Evolutionary conservation across 2,797 vertebrate genomes (phyloP).

Genomic region (Paratrypauchen microcephalus): DNA sequence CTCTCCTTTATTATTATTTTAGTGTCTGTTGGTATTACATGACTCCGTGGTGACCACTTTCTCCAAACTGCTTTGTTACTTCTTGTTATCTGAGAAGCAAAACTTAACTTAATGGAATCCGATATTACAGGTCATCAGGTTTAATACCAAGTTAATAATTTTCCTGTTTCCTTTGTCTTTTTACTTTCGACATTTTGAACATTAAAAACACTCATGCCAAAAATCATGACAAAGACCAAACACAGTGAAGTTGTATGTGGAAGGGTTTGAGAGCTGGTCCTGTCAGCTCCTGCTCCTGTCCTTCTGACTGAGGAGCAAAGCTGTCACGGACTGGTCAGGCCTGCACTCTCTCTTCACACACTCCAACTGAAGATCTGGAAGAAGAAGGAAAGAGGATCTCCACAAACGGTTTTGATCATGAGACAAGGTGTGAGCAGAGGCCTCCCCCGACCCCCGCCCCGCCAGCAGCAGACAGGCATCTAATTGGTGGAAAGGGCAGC

Average conservation of each 20-base stretch:
- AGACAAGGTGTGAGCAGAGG: slow-evolving; percentile 63
- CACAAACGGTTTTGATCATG: slow-evolving; percentile 76
- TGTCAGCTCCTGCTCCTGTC: slow-evolving; percentile 64
- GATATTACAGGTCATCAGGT: neutral
- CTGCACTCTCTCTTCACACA: slow-evolving; percentile 70
- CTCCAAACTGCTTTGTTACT: neutral
- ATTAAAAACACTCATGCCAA: slow-evolving; percentile 20
- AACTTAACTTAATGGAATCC: neutral
- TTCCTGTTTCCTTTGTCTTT: neutral
- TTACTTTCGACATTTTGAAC: neutral
- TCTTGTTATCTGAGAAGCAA: neutral
- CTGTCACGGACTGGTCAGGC: slow-evolving; percentile 68
- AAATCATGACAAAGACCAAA: slow-evolving; percentile 33
- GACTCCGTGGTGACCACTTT: too few relatives aligned
- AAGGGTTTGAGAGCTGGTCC: slow-evolving; percentile 51
- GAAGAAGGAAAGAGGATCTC: slow-evolving; percentile 57
- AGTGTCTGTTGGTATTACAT: neutral
- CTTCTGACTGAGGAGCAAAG: slow-evolving; percentile 63
- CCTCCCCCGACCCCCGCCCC: slow-evolving; percentile 68
- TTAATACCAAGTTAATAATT: neutral
- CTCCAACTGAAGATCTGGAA: slow-evolving; percentile 45
- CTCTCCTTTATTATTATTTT: neutral
- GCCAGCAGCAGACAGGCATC: slow-evolving; percentile 69
- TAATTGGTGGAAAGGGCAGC: slow-evolving; percentile 84
- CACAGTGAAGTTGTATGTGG: slow-evolving; percentile 50